Evolutionary conservation across 2,113 vertebrate species (phyloP), one percentile per base, ranked within the genome.

Genomic region (Alethe castanea): DNA sequence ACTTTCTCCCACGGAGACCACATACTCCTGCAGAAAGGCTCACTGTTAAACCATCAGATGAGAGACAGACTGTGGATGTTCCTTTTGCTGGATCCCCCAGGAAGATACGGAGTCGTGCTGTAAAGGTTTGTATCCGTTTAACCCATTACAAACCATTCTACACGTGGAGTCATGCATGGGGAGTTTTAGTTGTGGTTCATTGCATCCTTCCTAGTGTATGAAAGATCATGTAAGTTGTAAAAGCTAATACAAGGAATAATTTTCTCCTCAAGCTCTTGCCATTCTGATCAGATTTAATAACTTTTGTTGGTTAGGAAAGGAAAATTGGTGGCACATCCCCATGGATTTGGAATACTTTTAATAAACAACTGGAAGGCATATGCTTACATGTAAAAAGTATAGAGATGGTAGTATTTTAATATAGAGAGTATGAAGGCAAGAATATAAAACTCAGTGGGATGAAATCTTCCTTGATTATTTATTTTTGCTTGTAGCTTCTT

Each of bases 1-100:
- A 91, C 62, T 97, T 99, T 72, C 98, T 98, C 3, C 98, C 98
- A 13, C 98, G 98, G 84, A 98, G 99, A 91, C 99, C 99, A 3
- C 99, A 99, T 97, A 99, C 98, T 5, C 99, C 99, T 48, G 98
- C 98, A 25, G 99, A 99, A 87, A 98, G 99, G 94, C 98, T 99
- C 93, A 99, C 98, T 3, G 98, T 99, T 66, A 98, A 98, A 88
- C 99, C 99, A 1, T 95, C 98, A 26, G 98, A 99, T 6, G 98
- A 99, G 86, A 96, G 98, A 33, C 94, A 96, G 35, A 91, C 92
- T 2, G 92, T 97, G 72, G 99, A 99, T 8, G 95, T 98, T 96
- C 98, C 98, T 8, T 97, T 98, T n/a, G 96, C 98, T 33, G 97
- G 96, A 24, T 99, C 99, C 19, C 99, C 99, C 24, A 98, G 98